phyloP scores from a whole-genome alignment of 2,113 vertebrate species.

The Peucedramus taeniatus region DNA sequence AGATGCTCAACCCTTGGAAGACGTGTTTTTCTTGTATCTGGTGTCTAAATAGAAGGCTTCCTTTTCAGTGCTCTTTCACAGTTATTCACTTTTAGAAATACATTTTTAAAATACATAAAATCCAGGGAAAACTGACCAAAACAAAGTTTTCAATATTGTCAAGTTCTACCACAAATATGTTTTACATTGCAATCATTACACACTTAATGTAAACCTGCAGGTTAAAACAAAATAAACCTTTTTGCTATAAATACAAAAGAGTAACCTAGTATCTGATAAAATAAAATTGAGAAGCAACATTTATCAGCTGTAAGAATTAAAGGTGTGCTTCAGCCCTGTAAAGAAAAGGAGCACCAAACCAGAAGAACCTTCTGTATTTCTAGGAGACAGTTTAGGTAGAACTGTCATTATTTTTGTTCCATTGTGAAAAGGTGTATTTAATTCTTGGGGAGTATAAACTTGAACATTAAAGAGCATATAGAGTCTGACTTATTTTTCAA shows the following conservation, averaged over 20 bases:
- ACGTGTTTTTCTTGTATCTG: background rate
- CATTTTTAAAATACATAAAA: background rate
- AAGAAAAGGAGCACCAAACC: background rate
- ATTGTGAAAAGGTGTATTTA: background rate
- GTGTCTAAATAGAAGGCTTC: background rate
- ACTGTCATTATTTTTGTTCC: background rate
- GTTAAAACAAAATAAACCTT: background rate
- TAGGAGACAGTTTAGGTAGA: background rate
- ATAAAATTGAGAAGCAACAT: background rate
- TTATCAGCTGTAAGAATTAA: background rate
- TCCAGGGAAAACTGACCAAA: background rate
- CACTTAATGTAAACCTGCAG: background rate
- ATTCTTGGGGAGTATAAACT: background rate
- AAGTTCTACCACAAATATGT: background rate
- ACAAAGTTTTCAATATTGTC: background rate
- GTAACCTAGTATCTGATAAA: background rate
- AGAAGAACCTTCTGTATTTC: background rate
- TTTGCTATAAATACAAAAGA: background rate
- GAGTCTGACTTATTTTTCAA: background rate
- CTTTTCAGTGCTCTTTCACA: background rate
- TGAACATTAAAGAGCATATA: background rate
- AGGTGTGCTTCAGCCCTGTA: background rate
- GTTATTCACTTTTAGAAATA: background rate
- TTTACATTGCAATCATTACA: background rate
- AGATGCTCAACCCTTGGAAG: background rate